Percentiles rank a stretch among this genome's conserved stretches.
Evolutionary conservation across 2,113 vertebrate species (phyloP).

Genomic region (Calyptomena viridis): DNA sequence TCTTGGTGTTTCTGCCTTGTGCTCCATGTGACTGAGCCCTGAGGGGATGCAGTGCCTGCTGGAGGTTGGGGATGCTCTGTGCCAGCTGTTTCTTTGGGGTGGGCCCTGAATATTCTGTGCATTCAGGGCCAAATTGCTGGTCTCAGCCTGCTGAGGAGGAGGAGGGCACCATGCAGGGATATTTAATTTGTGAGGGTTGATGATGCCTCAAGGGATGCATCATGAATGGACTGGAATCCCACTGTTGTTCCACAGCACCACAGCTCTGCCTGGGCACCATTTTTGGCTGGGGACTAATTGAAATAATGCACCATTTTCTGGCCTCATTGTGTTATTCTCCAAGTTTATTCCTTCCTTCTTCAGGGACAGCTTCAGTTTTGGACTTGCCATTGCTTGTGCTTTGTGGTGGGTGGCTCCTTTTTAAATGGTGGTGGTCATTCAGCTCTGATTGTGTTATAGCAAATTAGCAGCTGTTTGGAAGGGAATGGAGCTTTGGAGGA

Average conservation of each 20-base stretch:
- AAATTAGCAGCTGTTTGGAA: not conserved
- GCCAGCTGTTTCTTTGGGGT: not conserved
- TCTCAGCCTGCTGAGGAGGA: not conserved
- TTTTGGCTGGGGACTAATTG: not conserved
- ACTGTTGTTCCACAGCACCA: not conserved
- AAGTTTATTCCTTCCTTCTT: not conserved
- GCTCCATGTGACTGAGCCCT: fast-evolving
- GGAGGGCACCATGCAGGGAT: not conserved
- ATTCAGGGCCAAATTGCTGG: not conserved
- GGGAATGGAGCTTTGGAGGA: not conserved
- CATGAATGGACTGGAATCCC: not conserved
- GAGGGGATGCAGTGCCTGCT: not conserved
- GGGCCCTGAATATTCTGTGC: not conserved
- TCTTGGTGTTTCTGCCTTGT: not conserved
- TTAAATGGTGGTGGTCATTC: not conserved
- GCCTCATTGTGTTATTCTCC: not conserved
- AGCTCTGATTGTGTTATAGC: not conserved
- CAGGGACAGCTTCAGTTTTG: not conserved
- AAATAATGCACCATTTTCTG: not conserved
- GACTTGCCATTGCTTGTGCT: not conserved
- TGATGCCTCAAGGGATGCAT: not conserved
- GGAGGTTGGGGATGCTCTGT: not conserved
- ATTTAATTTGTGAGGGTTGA: not conserved
- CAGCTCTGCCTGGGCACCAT: not conserved
- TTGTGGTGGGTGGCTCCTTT: not conserved